A percentile compares a stretch with the other conserved stretches of the same genome.
Evolutionary conservation across 37 sponge, comb jelly and placozoan species (phyloP).

Genomic region (Spongilla lacustris): DNA sequence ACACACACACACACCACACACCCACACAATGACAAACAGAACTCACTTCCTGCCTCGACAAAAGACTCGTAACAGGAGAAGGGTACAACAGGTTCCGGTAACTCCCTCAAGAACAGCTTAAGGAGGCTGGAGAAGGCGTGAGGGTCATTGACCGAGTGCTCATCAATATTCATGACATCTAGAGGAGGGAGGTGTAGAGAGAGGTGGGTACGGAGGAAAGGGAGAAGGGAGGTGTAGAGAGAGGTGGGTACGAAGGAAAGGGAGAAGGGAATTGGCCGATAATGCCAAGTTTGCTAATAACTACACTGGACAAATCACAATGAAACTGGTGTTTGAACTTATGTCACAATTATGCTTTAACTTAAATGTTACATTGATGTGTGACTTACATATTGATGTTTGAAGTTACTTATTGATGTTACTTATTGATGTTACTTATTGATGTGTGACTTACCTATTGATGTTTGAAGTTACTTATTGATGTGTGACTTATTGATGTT

Average conservation of each 20-base stretch:
- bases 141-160: constrained; percentile 38
- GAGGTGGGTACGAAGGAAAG: not conserved
- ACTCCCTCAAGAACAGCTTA: constrained; percentile 85
- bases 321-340: not conserved
- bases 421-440: too few relatives aligned
- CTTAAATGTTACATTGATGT: too few relatives aligned
- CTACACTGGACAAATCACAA: too few relatives aligned
- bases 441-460: too few relatives aligned
- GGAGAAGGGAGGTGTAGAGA: not conserved
- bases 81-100: constrained; percentile 81
- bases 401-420: too few relatives aligned
- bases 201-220: not conserved
- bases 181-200: constrained; percentile 11
- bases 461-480: too few relatives aligned
- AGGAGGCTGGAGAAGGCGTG: constrained; percentile 63
- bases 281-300: too few relatives aligned
- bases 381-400: too few relatives aligned
- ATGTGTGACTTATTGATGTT: too few relatives aligned
- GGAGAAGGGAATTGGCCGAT: too few relatives aligned
- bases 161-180: constrained; percentile 16
- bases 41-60: constrained; percentile 70
- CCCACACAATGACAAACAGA: not conserved
- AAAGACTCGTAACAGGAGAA: constrained; percentile 70
- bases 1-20: not conserved
- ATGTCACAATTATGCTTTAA: not conserved